Evolutionary conservation across 2,113 vertebrate species (phyloP).

Genomic region (Megaceryle torquata): DNA sequence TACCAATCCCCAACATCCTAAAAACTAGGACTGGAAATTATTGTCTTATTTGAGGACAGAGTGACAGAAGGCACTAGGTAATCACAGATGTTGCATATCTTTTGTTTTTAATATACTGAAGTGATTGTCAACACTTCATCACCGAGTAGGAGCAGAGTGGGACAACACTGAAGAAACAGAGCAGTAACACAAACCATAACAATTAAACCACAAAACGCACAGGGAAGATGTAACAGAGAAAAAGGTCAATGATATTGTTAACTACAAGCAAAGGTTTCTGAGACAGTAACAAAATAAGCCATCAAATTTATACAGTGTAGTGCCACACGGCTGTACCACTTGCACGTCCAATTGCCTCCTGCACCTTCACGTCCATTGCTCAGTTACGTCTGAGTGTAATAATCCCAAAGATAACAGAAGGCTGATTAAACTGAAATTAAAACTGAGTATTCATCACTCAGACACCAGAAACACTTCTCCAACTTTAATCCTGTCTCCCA

Average conservation of each 20-base stretch:
- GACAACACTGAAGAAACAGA: background rate
- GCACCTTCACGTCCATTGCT: background rate
- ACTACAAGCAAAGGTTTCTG: background rate
- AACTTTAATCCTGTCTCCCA: background rate
- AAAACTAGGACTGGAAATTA: background rate
- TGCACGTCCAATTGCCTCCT: background rate
- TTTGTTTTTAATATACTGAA: background rate
- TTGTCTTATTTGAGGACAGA: background rate
- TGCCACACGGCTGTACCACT: background rate
- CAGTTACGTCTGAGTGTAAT: background rate
- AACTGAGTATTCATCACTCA: background rate
- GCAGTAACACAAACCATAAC: background rate
- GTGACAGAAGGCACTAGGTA: background rate
- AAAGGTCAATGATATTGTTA: background rate
- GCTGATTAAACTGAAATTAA: conserved; percentile 23
- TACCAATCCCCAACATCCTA: background rate
- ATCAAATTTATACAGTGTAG: background rate
- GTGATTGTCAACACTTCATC: background rate
- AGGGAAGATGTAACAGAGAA: background rate
- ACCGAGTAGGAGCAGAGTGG: background rate
- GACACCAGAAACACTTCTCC: background rate
- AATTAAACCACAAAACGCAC: background rate
- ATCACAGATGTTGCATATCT: background rate
- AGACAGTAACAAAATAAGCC: background rate
- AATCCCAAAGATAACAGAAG: background rate